These are phyloP conservation scores for Gymnoscelis rufifasciata DNA, from an alignment of 2,888 invertebrate species.

Conservation along the genomic window DNA sequence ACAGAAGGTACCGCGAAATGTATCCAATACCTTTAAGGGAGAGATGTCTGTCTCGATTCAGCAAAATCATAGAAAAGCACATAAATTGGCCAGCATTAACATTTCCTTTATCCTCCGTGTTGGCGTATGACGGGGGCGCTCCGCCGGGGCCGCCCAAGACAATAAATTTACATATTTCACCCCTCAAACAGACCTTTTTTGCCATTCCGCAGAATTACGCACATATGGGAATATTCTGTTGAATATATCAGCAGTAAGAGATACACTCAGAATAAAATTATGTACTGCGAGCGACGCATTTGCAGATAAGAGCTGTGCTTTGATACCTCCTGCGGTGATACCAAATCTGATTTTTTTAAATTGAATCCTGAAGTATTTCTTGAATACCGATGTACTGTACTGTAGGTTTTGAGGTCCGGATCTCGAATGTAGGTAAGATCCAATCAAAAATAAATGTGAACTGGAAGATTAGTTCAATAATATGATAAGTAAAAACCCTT, in stretches of 20 bases:
- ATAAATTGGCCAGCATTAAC: conserved; percentile 78
- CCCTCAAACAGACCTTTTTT: conserved; percentile 80
- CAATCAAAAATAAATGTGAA: too few species aligned
- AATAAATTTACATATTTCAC: conserved; percentile 80
- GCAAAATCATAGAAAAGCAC: conserved; percentile 79
- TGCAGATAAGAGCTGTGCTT: conserved; percentile 62
- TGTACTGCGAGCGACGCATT: conserved; percentile 70
- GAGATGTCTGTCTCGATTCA: conserved; percentile 64
- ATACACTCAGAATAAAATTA: conserved; percentile 78
- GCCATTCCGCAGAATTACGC: conserved; percentile 79
- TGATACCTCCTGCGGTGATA: conserved; percentile 41
- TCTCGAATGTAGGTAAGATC: too few species aligned
- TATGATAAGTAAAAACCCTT: too few species aligned
- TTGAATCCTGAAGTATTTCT: conserved; percentile 1
- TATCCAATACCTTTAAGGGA: not conserved
- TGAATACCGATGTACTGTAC: too few species aligned
- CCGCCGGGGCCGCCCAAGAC: conserved; percentile 73
- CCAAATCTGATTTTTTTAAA: conserved; percentile 22
- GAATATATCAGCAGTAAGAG: conserved; percentile 78
- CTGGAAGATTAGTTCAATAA: too few species aligned
- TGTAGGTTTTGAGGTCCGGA: too few species aligned
- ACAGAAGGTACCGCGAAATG: too few species aligned
- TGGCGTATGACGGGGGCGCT: conserved; percentile 77
- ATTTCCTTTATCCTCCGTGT: conserved; percentile 79
- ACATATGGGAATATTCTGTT: conserved; percentile 79